Base-by-base conservation (phyloP, 1,140 invertebrate species). In the Paraescarpia echinospica region DNA sequence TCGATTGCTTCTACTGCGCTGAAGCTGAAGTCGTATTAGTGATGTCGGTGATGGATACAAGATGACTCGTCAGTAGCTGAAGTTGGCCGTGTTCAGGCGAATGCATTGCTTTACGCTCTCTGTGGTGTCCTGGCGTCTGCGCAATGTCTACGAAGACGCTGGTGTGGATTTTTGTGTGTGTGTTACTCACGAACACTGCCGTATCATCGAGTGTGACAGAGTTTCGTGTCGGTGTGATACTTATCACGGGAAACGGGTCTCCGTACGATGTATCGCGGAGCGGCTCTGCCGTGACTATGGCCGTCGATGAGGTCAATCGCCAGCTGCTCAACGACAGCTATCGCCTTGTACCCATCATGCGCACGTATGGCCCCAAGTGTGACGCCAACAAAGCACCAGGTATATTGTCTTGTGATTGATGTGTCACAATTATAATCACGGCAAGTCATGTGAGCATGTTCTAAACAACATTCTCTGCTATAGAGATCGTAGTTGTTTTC, bases 221-320 rank as follows among this genome's bases (percentile, higher is more conserved):
- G 33, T 89, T 94, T 90, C 92, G 93, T 34, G 92, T 94, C n/a
- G 94, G 94, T 0, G 93, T 94, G 0, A 35, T 94, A 35, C 88
- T 95, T 31, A 94, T 94, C 22, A 48, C 90, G 0, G 93, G 93
- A 31, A 41, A 91, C 33, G 91, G 91, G 33, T 92, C 94, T 18
- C 94, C 94, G 0, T 95, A 94, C 93, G 94, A 94, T 91, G 90
- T 94, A 1, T 93, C 94, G 88, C 91, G 94, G 22, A 91, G 92
- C 18, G 94, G 93, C 9, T 93, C 94, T 6, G 94, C 94, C 2
- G 93, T 95, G 12, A 92, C 94, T n/a, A 90, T 95, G 5, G 95
- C 94, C 48, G 89, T 95, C 33, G 94, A 94, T n/a, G 94, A 92
- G 91, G 94, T 95, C 89, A 95, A 95, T 90, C 91, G 59, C 27